phyloP scores from a whole-genome alignment of 2,797 vertebrate genomes.

The Otolemur crassicaudatus region DNA sequence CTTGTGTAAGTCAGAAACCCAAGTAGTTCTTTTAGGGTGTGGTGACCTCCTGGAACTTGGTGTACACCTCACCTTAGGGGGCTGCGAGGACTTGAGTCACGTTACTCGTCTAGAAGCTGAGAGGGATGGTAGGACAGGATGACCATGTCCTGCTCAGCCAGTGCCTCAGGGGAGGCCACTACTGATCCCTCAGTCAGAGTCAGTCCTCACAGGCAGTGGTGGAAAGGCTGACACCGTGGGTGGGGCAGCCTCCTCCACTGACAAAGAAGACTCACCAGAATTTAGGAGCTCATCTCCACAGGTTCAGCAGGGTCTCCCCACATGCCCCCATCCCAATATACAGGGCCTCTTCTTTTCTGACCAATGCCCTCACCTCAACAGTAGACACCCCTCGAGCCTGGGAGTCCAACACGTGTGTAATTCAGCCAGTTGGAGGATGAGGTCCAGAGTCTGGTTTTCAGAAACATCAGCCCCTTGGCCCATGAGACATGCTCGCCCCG shows the following conservation, averaged over 20 bases:
- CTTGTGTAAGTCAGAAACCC: rapidly evolving
- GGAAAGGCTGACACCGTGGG: background rate
- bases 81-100: background rate
- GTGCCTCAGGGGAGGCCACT: background rate
- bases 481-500: rapidly evolving
- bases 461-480: background rate
- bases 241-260: background rate
- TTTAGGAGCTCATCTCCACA: background rate
- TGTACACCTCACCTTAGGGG: no score
- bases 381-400: no score
- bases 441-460: background rate
- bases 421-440: background rate
- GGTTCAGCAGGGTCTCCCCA: background rate
- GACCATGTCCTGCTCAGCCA: background rate
- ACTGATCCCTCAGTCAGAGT: background rate
- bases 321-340: background rate
- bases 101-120: background rate
- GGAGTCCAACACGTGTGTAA: no score
- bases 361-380: no score
- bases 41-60: background rate
- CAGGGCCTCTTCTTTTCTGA: background rate
- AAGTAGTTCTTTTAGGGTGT: no score
- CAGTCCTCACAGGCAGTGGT: rapidly evolving
- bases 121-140: background rate
- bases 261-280: background rate